Percentiles rank a stretch among this genome's conserved stretches.
These are phyloP conservation scores for Drosophila kuntzei DNA, from an alignment of 2,888 invertebrate genomes.

Conservation along the genomic window DNA sequence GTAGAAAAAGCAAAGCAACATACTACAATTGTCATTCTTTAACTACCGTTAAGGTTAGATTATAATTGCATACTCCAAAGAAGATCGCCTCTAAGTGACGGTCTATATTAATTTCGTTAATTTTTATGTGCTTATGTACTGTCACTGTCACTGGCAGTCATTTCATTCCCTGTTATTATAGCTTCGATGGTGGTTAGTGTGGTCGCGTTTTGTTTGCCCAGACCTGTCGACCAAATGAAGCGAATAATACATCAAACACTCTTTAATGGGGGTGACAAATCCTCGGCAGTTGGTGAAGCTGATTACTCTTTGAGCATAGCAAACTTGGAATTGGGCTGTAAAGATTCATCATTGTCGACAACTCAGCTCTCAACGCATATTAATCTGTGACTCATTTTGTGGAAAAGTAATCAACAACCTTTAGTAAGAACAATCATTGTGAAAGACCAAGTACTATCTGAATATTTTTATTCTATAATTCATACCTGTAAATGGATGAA, in stretches of 20 bases:
- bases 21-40: background rate
- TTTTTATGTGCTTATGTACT: slow-evolving; percentile 56
- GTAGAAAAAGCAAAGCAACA: background rate
- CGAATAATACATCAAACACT: slow-evolving; percentile 86
- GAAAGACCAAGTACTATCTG: background rate
- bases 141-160: slow-evolving; percentile 63
- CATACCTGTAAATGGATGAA: background rate
- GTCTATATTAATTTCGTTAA: slow-evolving; percentile 5
- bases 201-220: slow-evolving; percentile 83
- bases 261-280: slow-evolving; percentile 85
- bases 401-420: slow-evolving; percentile 54
- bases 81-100: background rate
- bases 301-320: slow-evolving; percentile 82
- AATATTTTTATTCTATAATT: slow-evolving; percentile 1
- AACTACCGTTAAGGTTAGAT: background rate
- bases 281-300: slow-evolving; percentile 82
- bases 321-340: slow-evolving; percentile 4
- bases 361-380: slow-evolving; percentile 24
- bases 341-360: slow-evolving; percentile 10
- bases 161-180: slow-evolving; percentile 38
- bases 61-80: background rate
- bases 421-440: slow-evolving; percentile 10
- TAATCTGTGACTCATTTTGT: slow-evolving; percentile 46
- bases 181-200: slow-evolving; percentile 45
- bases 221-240: slow-evolving; percentile 86